These are phyloP conservation scores for Cotesia typhae DNA, from an alignment of 1,140 invertebrate species.

Conservation along the genomic window DNA sequence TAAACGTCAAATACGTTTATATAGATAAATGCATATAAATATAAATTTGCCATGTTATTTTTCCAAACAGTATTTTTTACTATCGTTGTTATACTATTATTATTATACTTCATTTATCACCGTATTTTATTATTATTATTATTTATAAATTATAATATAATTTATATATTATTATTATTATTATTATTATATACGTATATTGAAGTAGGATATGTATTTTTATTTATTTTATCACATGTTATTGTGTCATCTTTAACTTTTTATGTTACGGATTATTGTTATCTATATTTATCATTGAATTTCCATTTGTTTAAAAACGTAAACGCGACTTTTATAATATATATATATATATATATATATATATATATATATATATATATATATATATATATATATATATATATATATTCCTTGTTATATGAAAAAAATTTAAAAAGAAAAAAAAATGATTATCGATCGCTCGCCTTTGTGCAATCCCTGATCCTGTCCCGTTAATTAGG, in stretches of 20 bases:
- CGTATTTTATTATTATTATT: slow-evolving; percentile 16
- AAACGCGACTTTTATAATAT: too few relatives aligned
- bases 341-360: too few relatives aligned
- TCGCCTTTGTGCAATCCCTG: slow-evolving; percentile 57
- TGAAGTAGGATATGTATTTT: neutral
- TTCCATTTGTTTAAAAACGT: too few relatives aligned
- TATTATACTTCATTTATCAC: slow-evolving; percentile 21
- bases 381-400: too few relatives aligned
- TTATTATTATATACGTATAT: slow-evolving; percentile 14
- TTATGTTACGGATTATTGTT: slow-evolving; percentile 10
- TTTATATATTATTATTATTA: neutral
- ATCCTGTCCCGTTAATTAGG: slow-evolving; percentile 71
- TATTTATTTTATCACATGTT: neutral
- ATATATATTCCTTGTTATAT: too few relatives aligned
- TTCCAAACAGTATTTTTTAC: slow-evolving; percentile 36
- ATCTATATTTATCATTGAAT: slow-evolving; percentile 19
- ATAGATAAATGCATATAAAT: slow-evolving; percentile 22
- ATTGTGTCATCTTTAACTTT: slow-evolving; percentile 20
- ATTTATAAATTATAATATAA: neutral
- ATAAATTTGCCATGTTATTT: slow-evolving; percentile 40
- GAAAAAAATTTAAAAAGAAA: slow-evolving; percentile 3
- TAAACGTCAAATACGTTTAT: slow-evolving; percentile 17
- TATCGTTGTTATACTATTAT: slow-evolving; percentile 27
- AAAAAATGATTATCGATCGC: slow-evolving; percentile 45
- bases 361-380: too few relatives aligned